These are phyloP conservation scores for Pelecanoides urinatrix DNA, from an alignment of 2,113 vertebrate species.

Conservation along the genomic window DNA sequence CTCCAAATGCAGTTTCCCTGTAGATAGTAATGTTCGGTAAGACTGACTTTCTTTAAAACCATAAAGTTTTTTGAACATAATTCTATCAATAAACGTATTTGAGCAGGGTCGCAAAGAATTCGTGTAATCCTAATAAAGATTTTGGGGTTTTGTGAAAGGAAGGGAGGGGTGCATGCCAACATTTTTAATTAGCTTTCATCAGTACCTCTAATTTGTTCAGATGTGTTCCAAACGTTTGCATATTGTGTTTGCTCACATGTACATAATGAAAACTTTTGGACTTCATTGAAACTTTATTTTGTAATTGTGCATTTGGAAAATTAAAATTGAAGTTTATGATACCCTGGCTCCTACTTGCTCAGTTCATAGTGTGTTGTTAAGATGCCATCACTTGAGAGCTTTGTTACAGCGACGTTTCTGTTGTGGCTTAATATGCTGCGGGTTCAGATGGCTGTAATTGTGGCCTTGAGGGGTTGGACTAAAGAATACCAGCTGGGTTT, in stretches of 20 bases:
- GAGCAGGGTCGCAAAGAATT: neutral
- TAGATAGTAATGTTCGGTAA: slow-evolving; percentile 61
- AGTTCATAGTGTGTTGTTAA: neutral
- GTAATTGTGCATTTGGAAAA: neutral
- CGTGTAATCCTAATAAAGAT: neutral
- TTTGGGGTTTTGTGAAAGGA: neutral
- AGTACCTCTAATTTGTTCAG: neutral
- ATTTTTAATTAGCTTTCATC: neutral
- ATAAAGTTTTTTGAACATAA: neutral
- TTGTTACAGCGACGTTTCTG: neutral
- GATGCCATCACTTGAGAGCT: neutral
- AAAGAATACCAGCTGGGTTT: neutral
- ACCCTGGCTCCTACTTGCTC: neutral
- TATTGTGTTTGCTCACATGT: neutral
- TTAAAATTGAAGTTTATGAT: neutral
- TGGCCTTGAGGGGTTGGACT: neutral
- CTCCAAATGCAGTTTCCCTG: slow-evolving; percentile 51
- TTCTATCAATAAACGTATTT: slow-evolving; percentile 1
- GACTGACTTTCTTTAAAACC: slow-evolving; percentile 43
- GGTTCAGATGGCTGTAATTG: neutral
- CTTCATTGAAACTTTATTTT: slow-evolving; percentile 5
- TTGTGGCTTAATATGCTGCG: neutral
- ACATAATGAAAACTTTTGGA: neutral
- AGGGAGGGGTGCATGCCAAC: neutral
- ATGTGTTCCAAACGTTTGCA: neutral